Evolutionary conservation across 2,113 vertebrate genomes (phyloP), one percentile per base, ranked within the genome.

Genomic region (Cynocephalus volans): DNA sequence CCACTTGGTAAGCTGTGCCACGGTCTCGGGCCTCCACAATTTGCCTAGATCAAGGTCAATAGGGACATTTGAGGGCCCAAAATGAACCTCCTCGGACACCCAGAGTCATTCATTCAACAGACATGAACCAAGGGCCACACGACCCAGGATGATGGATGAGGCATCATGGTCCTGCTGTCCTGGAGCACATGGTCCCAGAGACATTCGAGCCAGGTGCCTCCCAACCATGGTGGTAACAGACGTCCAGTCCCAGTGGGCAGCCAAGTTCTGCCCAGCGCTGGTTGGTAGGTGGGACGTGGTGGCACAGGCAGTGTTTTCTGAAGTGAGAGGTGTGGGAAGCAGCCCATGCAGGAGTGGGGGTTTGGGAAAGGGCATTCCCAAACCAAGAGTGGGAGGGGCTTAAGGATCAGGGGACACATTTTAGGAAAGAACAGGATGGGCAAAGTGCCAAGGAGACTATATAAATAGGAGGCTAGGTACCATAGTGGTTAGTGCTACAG

Each of bases 161-260:
- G 13, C 17, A n/a, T 24, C 5, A 1, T 3, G 2, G 3, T 7
- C 21, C 48, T 7, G 13, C 52, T 36, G 1, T 23, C 31, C 31
- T 33, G 70, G 13, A 73, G 54, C 2, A 1, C 0, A 13, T 2
- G 1, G 0, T 26, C 36, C 33, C 0, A 9, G 54, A 21, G 45
- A 50, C 50, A 24, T 10, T 41, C 21, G 31, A 6, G 4, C 45
- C 52, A 9, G 45, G 26, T 45, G 48, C 82, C 45, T 77, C 12
- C 6, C n/a, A 2, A 12, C 31, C 10, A 24, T 0, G 0, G 50
- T 23, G 58, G 28, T 9, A 45, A 52, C 33, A 33, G 9, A 19
- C 2, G 19, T 86, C 19, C 41, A 28, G 75, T 52, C 33, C 24
- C 52, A 21, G 69, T 11, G 79, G 23, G 10, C 12, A 26, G n/a